Conservation (phyloP, 2,113 vertebrate genomes). For the Cebidichthys violaceus region DNA sequence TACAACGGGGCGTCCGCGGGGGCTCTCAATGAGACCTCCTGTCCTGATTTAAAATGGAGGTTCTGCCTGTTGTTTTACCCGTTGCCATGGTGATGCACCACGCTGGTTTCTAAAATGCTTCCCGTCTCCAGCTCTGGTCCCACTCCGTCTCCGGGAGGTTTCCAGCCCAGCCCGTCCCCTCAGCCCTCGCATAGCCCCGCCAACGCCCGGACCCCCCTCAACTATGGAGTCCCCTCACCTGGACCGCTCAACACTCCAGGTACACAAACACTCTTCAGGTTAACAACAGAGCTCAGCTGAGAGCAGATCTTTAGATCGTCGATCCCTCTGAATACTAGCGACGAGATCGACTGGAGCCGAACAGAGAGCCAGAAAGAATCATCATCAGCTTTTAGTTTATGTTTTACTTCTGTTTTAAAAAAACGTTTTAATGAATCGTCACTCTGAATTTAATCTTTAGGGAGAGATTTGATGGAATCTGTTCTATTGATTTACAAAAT, state of each 20-base stretch:
- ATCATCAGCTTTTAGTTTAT: too few relatives aligned
- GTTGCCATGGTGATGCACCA: not conserved
- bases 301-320: too few relatives aligned
- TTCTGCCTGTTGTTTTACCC: too few relatives aligned
- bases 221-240: constrained; percentile 94
- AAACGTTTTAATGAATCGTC: too few relatives aligned
- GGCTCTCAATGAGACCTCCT: not conserved
- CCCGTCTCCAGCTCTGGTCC: constrained; percentile 90
- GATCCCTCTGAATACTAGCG: too few relatives aligned
- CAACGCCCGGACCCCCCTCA: constrained; percentile 92
- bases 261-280: constrained; percentile 54
- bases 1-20: constrained; percentile 51
- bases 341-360: too few relatives aligned
- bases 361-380: too few relatives aligned
- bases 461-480: too few relatives aligned
- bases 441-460: too few relatives aligned
- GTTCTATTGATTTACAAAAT: too few relatives aligned
- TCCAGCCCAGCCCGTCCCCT: constrained; percentile 97
- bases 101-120: not conserved
- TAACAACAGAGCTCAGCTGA: too few relatives aligned
- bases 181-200: constrained; percentile 96
- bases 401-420: too few relatives aligned
- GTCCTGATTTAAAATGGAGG: not conserved
- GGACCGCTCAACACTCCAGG: constrained; percentile 97
- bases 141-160: constrained; percentile 94